Conservation (phyloP, 2,888 invertebrate species). For the Pyralis farinalis region DNA sequence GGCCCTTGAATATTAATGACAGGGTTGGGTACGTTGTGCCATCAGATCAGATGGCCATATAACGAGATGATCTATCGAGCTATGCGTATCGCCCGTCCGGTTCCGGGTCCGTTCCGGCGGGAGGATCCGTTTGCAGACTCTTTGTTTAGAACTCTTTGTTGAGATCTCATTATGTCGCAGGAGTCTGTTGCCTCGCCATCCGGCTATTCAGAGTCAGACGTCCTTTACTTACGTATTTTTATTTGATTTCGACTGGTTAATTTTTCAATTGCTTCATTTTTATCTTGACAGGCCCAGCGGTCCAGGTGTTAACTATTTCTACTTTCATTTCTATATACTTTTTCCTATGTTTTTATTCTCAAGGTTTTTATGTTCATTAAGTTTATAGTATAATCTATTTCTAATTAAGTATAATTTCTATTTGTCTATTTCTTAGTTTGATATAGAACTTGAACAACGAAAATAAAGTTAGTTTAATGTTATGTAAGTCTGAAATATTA, state of each 20-base stretch:
- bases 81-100: background rate
- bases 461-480: no score
- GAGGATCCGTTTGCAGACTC: background rate
- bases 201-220: background rate
- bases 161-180: background rate
- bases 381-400: no score
- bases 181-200: background rate
- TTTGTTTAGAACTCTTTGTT: slow-evolving; percentile 5
- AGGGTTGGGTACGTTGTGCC: background rate
- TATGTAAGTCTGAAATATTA: no score
- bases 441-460: no score
- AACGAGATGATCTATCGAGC: background rate
- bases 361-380: no score
- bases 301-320: no score
- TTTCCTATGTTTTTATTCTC: no score
- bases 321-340: no score
- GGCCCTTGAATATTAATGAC: slow-evolving; percentile 1
- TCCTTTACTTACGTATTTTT: background rate
- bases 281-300: no score
- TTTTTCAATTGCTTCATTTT: no score
- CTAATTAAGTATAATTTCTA: no score
- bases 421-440: no score
- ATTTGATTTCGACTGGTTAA: background rate
- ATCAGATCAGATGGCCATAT: background rate
- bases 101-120: background rate